phyloP scores from a whole-genome alignment of 2,113 vertebrate genomes.

The Typhlomys cinereus region DNA sequence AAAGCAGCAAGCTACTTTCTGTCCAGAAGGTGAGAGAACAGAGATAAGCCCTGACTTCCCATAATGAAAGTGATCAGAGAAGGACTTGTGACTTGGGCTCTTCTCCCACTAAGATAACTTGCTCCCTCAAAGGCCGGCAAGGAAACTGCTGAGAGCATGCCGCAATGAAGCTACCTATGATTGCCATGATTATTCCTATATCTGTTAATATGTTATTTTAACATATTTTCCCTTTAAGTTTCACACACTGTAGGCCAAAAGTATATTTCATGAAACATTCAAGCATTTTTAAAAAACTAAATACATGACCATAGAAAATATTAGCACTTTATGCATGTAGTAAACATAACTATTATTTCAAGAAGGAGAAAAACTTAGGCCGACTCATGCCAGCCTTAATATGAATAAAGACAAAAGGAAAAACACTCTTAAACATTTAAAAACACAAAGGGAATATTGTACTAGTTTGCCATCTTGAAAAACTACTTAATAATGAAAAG shows the following conservation, averaged over 20 bases:
- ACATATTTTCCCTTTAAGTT: background rate
- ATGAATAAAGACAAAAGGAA: conserved; percentile 6
- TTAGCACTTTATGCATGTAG: background rate
- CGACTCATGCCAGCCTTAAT: background rate
- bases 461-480: background rate
- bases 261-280: background rate
- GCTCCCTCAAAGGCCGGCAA: background rate
- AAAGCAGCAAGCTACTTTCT: background rate
- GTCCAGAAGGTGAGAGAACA: background rate
- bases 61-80: background rate
- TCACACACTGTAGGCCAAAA: background rate
- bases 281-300: background rate
- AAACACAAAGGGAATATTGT: background rate
- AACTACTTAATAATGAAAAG: conserved; percentile 26
- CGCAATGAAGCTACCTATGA: background rate
- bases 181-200: background rate
- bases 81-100: background rate
- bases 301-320: background rate
- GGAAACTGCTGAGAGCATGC: background rate
- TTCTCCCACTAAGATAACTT: background rate
- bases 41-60: background rate
- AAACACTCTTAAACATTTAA: background rate
- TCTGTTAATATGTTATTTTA: background rate
- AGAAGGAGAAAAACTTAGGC: conserved; percentile 21
- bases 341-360: background rate